Conservation (phyloP, 2,113 vertebrate species). For the Thinocorus orbignyianus region DNA sequence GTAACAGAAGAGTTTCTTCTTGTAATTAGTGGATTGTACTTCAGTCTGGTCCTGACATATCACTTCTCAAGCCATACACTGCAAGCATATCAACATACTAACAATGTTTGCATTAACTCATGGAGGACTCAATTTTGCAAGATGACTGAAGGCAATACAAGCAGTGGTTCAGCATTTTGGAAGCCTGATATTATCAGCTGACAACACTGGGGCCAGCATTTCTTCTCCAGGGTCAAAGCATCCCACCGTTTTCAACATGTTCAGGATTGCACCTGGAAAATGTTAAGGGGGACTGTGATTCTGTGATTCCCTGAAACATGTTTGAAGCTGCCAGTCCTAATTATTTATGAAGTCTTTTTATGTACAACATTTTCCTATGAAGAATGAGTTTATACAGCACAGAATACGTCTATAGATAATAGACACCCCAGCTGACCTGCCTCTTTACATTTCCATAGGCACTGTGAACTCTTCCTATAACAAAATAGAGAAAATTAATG, state of each 20-base stretch:
- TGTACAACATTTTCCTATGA: not conserved
- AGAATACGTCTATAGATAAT: conserved; percentile 1
- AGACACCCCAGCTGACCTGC: not conserved
- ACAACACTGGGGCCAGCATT: not conserved
- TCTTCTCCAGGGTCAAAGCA: not conserved
- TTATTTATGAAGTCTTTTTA: not conserved
- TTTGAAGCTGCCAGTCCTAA: not conserved
- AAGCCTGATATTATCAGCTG: not conserved
- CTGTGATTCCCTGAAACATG: not conserved
- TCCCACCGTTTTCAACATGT: rapidly evolving
- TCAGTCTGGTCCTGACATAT: not conserved
- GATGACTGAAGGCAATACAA: not conserved
- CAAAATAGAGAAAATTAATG: not conserved
- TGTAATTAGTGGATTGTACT: not conserved
- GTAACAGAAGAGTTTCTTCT: not conserved
- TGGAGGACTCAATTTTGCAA: not conserved
- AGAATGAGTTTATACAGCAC: not conserved
- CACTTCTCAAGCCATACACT: not conserved
- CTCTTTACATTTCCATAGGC: conserved; percentile 15
- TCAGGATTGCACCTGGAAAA: not conserved
- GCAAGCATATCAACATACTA: not conserved
- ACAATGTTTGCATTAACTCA: not conserved
- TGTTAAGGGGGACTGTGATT: not conserved
- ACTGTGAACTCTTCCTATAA: not conserved
- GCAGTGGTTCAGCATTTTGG: not conserved